Conservation (phyloP, 1,140 invertebrate genomes). For the Papilio dardanus region DNA sequence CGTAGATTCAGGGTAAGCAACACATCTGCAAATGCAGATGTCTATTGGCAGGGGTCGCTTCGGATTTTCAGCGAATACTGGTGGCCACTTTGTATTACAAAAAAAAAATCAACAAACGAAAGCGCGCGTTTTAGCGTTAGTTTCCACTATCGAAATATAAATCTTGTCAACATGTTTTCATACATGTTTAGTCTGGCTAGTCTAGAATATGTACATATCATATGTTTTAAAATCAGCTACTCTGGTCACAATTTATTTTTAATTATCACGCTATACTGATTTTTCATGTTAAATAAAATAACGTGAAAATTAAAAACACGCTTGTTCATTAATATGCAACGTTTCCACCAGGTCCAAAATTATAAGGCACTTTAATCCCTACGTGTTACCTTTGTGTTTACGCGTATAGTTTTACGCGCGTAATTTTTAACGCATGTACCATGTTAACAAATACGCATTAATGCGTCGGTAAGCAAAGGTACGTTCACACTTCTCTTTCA, state of each 20-base stretch:
- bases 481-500: conserved; percentile 13
- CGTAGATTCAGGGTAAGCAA: too few species aligned
- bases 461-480: conserved; percentile 32
- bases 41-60: too few species aligned
- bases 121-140: neutral
- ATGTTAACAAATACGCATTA: conserved; percentile 21
- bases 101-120: too few species aligned
- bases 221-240: neutral
- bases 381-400: conserved; percentile 4
- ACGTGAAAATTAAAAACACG: neutral
- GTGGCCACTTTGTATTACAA: too few species aligned
- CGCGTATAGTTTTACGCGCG: conserved; percentile 11
- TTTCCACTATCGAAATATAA: neutral
- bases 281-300: neutral
- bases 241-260: neutral
- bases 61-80: too few species aligned
- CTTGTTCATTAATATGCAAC: conserved; percentile 20
- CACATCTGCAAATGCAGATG: too few species aligned
- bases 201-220: too few species aligned
- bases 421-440: conserved; percentile 20
- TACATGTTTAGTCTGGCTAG: neutral
- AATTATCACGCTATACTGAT: conserved; percentile 14
- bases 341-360: neutral
- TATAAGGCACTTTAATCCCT: conserved; percentile 3
- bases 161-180: neutral